These are phyloP conservation scores for Platorchestia sp. DNA, from an alignment of 1,140 invertebrate species.

Conservation along the genomic window DNA sequence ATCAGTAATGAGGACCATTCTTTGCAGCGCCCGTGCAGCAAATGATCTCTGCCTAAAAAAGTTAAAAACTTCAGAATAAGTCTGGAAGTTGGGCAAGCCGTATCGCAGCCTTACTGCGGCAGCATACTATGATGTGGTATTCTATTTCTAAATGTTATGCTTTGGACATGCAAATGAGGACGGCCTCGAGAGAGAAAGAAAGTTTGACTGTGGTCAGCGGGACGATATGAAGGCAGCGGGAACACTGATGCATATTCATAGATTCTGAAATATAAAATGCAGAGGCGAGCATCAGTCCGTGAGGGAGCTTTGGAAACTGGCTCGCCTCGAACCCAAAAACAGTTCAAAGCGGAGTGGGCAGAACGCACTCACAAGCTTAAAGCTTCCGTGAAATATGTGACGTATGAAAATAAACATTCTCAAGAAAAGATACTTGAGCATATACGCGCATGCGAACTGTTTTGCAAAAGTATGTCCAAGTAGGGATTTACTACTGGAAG, in stretches of 20 bases:
- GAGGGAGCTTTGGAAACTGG: neutral
- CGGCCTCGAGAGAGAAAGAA: slow-evolving; percentile 12
- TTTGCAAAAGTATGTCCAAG: neutral
- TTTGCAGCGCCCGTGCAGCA: neutral
- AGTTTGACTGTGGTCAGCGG: slow-evolving; percentile 47
- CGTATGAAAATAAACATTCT: neutral
- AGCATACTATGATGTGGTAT: slow-evolving; percentile 5
- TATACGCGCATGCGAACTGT: neutral
- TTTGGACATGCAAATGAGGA: slow-evolving; percentile 45
- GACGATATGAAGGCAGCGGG: slow-evolving; percentile 42
- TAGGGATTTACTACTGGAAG: neutral
- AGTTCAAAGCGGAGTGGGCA: neutral
- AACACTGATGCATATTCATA: slow-evolving; percentile 48
- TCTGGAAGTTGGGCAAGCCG: neutral
- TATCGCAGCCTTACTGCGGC: neutral
- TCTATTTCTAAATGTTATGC: slow-evolving; percentile 34
- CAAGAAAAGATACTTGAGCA: neutral
- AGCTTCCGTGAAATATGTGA: neutral
- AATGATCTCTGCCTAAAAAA: neutral
- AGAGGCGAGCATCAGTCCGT: slow-evolving; percentile 7
- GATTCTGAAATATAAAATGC: slow-evolving; percentile 40
- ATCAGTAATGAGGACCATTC: slow-evolving; percentile 7
- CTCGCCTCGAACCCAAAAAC: neutral
- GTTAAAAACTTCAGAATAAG: slow-evolving; percentile 2
- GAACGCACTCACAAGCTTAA: neutral